phyloP scores from a whole-genome alignment of 2,888 invertebrate species.

The Thecocarcelia acutangulata region DNA sequence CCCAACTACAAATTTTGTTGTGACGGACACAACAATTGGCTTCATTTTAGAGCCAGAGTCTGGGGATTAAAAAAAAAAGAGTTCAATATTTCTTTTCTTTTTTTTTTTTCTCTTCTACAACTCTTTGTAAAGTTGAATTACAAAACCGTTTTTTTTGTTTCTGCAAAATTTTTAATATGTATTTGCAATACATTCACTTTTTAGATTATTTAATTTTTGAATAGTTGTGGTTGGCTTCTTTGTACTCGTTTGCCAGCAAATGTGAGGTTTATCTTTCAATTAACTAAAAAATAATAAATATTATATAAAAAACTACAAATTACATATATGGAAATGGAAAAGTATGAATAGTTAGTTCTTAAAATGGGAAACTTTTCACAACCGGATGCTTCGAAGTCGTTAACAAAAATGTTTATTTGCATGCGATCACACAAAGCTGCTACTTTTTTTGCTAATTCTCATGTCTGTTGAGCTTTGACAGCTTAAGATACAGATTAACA shows the following conservation, averaged over 20 bases:
- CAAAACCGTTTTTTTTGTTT: constrained; percentile 30
- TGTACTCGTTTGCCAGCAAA: not conserved
- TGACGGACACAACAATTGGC: constrained; percentile 62
- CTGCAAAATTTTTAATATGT: not conserved
- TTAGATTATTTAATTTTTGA: constrained; percentile 20
- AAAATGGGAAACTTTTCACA: not conserved
- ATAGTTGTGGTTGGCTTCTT: constrained; percentile 17
- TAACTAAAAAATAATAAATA: not conserved
- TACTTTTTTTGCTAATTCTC: constrained; percentile 22
- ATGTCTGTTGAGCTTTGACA: constrained; percentile 26
- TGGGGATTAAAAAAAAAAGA: constrained; percentile 42
- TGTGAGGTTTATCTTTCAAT: constrained; percentile 26
- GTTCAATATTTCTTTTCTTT: constrained; percentile 19
- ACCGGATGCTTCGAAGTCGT: constrained; percentile 41
- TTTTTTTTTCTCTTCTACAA: constrained; percentile 10
- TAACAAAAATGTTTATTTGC: constrained; percentile 34
- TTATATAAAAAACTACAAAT: constrained; percentile 4
- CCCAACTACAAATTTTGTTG: constrained; percentile 37
- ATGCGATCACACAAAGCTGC: constrained; percentile 17
- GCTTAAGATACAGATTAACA: constrained; percentile 24
- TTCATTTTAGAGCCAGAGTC: constrained; percentile 37
- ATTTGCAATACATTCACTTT: constrained; percentile 64
- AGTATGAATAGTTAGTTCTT: constrained; percentile 6
- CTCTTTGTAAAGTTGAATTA: constrained; percentile 40
- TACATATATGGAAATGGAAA: too few relatives aligned